Percentiles rank a stretch among this genome's conserved stretches.
These are phyloP conservation scores for Drosophila sucinea DNA, from an alignment of 1,140 invertebrate genomes.

Conservation along the genomic window DNA sequence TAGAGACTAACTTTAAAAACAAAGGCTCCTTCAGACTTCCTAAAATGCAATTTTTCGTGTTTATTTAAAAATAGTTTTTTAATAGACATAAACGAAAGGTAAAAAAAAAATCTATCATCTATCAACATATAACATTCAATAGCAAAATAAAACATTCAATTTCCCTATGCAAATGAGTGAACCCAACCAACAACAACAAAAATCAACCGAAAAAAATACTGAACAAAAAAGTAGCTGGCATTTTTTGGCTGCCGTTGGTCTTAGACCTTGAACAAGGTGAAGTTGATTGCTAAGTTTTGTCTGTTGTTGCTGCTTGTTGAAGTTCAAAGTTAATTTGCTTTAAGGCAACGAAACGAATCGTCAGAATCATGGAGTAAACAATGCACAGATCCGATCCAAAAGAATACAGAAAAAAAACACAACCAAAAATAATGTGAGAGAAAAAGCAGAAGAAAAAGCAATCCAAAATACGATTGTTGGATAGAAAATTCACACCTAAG, in stretches of 20 bases:
- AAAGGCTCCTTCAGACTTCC: not conserved
- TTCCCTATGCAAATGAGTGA: constrained; percentile 71
- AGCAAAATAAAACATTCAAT: constrained; percentile 54
- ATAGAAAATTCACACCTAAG: constrained; percentile 2
- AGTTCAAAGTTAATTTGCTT: constrained; percentile 76
- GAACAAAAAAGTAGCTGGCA: constrained; percentile 16
- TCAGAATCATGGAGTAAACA: constrained; percentile 43
- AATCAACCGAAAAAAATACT: constrained; percentile 19
- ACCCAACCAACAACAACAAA: constrained; percentile 33
- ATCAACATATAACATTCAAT: constrained; percentile 2
- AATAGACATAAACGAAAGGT: not conserved
- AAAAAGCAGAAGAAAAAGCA: constrained; percentile 27
- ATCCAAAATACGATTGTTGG: constrained; percentile 30
- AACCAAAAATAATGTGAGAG: constrained; percentile 24
- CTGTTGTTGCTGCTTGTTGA: constrained; percentile 51
- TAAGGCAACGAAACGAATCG: constrained; percentile 42
- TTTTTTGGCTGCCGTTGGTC: constrained; percentile 56
- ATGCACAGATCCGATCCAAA: constrained; percentile 44
- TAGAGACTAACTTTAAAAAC: not conserved
- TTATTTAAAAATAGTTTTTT: not conserved
- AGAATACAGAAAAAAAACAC: constrained; percentile 40
- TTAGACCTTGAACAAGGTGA: constrained; percentile 78
- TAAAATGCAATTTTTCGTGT: not conserved
- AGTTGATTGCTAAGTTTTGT: constrained; percentile 67
- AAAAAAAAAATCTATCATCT: not conserved